Base-by-base conservation (phyloP, 2,113 vertebrate species). In the Okapia johnstoni region DNA sequence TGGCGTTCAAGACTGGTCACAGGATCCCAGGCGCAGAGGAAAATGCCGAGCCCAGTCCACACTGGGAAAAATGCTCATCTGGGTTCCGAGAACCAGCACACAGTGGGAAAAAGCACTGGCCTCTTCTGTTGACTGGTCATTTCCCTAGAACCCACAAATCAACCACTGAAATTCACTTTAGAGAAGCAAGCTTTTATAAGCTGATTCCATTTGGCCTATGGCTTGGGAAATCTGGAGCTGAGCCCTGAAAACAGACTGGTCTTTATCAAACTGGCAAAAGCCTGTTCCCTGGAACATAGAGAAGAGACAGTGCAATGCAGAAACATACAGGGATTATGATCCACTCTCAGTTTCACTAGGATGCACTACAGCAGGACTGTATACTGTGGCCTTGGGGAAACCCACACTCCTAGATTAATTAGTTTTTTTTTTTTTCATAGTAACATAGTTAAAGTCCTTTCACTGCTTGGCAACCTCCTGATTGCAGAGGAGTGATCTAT, bases 191-290 rank as follows among this genome's bases (percentile, higher is more conserved):
- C 55, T 85, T 95, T 94, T 88, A 73, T 83, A 95, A 94, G 91
- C 79, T 84, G 46, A 95, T 70, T 91, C 48, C 89, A 40, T 46
- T 97, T 76, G 50, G 91, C 43, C 77, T 83, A 90, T 73, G 61
- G 84, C 90, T 95, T 88, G 43, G 61, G n/a, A 89, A 97, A 46
- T 52, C 88, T 97, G 97, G 95, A 97, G 19, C 70, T 33, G 55
- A 94, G 81, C 92, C 97, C 40, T 97, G 48, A 28, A 93, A 88
- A 79, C 30, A 52, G 63, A 50, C 94, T 95, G 80, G 93, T 85
- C 92, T 97, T 97, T 97, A 96, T 97, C 97, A 98, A 93, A 84
- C 52, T 96, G 94, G 97, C 90, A 96, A 98, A 84, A 76, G 60
- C 77, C 66, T 97, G 88, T 93, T 87, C 95, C 30, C 66, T 46